Conservation (phyloP, 2,797 vertebrate genomes). For the Sus cebifrons region DNA sequence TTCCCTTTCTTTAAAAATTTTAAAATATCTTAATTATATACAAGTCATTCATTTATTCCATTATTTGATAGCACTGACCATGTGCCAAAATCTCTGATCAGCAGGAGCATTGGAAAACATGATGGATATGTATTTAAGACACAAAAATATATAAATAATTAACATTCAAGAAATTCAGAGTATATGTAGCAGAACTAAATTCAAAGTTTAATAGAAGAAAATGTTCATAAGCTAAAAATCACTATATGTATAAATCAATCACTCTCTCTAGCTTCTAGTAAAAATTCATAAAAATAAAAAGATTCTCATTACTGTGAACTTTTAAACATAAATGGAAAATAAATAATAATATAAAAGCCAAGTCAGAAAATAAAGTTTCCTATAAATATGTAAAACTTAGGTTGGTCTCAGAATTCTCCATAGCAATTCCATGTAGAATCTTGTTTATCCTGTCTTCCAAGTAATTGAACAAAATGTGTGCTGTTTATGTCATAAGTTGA, state of each 20-base stretch:
- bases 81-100: background rate
- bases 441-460: background rate
- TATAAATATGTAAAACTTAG: background rate
- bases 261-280: background rate
- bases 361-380: background rate
- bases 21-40: background rate
- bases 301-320: background rate
- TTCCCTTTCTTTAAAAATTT: background rate
- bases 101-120: background rate
- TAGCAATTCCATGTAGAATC: background rate
- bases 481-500: background rate
- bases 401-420: background rate
- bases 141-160: background rate
- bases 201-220: background rate
- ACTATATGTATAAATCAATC: background rate
- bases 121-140: background rate
- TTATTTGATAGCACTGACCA: background rate
- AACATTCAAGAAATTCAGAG: background rate
- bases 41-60: background rate
- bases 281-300: constrained; percentile 52
- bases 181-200: background rate
- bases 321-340: background rate
- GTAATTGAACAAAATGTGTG: background rate
- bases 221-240: background rate
- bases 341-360: background rate